A percentile compares a stretch with the other conserved stretches of the same genome.
phyloP scores from a whole-genome alignment of 2,113 vertebrate genomes.

The Syrmaticus mikado region DNA sequence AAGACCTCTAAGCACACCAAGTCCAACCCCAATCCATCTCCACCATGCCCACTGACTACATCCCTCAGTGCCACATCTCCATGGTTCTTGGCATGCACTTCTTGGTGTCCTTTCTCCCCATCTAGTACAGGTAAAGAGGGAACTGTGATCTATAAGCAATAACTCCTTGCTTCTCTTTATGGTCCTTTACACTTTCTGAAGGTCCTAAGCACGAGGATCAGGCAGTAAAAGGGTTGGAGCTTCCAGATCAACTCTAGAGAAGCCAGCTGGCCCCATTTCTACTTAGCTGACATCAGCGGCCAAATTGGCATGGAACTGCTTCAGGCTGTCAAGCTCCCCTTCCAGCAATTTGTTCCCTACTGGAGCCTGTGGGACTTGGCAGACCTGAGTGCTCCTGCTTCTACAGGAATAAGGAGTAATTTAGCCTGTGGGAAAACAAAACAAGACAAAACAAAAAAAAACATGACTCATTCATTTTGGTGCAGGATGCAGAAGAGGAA shows the following conservation, averaged over 20 bases:
- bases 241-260: background rate
- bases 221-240: background rate
- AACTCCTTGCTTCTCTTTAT: background rate
- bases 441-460: background rate
- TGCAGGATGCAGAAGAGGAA: background rate
- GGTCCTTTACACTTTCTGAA: background rate
- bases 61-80: too few species aligned
- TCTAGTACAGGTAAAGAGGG: background rate
- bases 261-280: background rate
- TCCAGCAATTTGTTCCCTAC: background rate
- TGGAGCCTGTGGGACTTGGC: background rate
- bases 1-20: too few species aligned
- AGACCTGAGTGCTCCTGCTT: background rate
- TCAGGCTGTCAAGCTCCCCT: background rate
- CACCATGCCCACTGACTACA: too few species aligned
- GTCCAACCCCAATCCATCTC: too few species aligned
- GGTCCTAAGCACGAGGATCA: background rate
- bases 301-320: background rate
- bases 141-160: background rate
- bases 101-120: background rate
- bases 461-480: background rate
- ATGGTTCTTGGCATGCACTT: accelerated
- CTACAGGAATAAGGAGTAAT: background rate
- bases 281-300: background rate
- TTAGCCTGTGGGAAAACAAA: background rate